Conservation (phyloP, 2,113 vertebrate genomes). For the Notothenia rossii region DNA sequence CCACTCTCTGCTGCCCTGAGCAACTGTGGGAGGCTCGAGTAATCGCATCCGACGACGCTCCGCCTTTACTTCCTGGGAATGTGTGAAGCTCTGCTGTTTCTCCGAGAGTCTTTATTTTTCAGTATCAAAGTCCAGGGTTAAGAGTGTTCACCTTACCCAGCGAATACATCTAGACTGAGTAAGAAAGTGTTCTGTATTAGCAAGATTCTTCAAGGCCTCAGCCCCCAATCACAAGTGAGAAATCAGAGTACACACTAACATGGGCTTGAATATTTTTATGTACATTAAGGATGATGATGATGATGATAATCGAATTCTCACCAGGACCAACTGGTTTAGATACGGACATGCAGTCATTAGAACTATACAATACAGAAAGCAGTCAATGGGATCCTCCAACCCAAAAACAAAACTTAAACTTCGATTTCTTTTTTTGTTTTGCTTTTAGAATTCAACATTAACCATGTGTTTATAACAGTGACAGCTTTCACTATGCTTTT, state of each 20-base stretch:
- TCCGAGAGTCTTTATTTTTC: constrained; percentile 2
- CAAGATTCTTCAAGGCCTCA: neutral
- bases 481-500: too few species aligned
- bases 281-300: neutral
- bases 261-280: constrained; percentile 12
- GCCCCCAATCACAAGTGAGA: neutral
- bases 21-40: constrained; percentile 18
- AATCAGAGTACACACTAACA: neutral
- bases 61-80: neutral
- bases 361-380: neutral
- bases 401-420: constrained; percentile 1
- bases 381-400: neutral
- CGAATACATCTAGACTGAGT: neutral
- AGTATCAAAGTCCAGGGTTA: constrained; percentile 6
- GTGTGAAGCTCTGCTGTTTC: neutral
- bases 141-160: constrained; percentile 11
- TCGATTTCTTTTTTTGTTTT: too few species aligned
- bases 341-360: neutral
- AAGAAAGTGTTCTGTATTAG: neutral
- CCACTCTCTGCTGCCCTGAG: constrained; percentile 36
- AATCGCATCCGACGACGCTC: constrained; percentile 40
- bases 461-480: too few species aligned
- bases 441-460: too few species aligned
- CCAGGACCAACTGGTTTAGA: neutral
- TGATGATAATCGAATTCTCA: neutral